Base-by-base conservation (phyloP, 2,113 vertebrate species). In the Tympanuchus pallidicinctus region DNA sequence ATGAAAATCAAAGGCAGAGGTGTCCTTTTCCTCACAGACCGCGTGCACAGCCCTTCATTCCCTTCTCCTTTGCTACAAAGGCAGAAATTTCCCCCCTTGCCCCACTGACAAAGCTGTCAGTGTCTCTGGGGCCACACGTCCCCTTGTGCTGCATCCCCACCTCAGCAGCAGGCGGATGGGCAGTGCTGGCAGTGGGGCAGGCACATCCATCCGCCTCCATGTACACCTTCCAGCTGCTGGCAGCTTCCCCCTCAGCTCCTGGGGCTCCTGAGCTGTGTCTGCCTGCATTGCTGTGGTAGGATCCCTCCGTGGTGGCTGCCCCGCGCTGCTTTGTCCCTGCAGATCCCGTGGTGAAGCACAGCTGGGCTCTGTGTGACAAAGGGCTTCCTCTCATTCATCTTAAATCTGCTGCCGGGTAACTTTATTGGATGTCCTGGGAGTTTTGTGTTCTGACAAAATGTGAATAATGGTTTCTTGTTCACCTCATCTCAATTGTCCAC, bases 401-500 rank as follows among this genome's bases (percentile, higher is more conserved):
- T 50, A 80, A 92, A 92, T 94, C 92, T 63, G 80, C 67, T 95
- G 93, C 89, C 69, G 75, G 12, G 5, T 52, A 82, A 76, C 82
- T 93, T 91, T 94, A 91, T 89, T 86, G 92, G 90, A 50, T 71
- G 86, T 94, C 86, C 88, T 94, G 92, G 76, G 61, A 82, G 65
- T n/a, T 32, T 16, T 90, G 72, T 74, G 69, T 71, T 90, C 90
- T 6, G 15, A 90, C 90, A 86, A 93, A 94, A 95, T 47, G 82
- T 73, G 82, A 93, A 91, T 93, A 74, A 91, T 94, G 91, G 89
- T 84, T 95, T 45, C 76, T 90, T 52, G 59, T 91, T 82, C 94
- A 77, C 92, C 64, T 93, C 12, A 0, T 86, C 93, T 88, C 47
- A 2, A 74, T 74, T 81, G 93, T 90, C 86, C 82, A 5, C 1